Base-by-base conservation (phyloP, 1,140 invertebrate genomes). In the Pseudomyrmex sp. region DNA sequence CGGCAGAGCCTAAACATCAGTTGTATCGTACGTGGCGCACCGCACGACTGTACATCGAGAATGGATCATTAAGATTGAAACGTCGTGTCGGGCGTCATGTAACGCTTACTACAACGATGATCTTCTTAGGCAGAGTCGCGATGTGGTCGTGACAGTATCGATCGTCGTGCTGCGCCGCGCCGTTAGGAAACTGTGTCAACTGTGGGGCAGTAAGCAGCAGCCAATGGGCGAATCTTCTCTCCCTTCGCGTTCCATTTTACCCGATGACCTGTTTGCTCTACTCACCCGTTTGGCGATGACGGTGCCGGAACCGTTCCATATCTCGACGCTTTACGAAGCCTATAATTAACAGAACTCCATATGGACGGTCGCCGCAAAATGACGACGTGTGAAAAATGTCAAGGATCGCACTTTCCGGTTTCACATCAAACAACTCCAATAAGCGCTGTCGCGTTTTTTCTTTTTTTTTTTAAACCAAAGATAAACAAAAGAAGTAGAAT, bases 41-140 rank as follows among this genome's bases (percentile, higher is more conserved):
- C 44, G 9, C 58, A 70, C 35, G 35, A 15, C 10, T 59, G 26
- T 20, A 50, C 26, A 2, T 20, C 48, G 61, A 72, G 50, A 88
- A 85, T 77, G 84, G 76, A 61, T 66, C 76, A 77, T 88, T 82
- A 73, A 84, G 73, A 88, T 83, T 85, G 87, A 88, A 88, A 79
- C 76, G 46, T 54, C 12, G 44, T 74, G 59, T 58, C n/a, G 26
- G 66, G 35, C 35, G 35, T 35, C 48, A 66, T 72, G 66, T 59
- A 61, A 63, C 63, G 75, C 50, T 66, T 66, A 13, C 50, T 62
- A 35, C 72, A 52, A 56, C 83, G 48, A 62, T 85, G 73, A 85
- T 85, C 76, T 82, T 88, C 86, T 88, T 84, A 88, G 26, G 54
- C 46, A 46, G 50, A 77, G 44, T 12, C 35, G 70, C 52, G 70